A percentile compares a stretch with the other conserved stretches of the same genome.
phyloP scores from a whole-genome alignment of 2,113 vertebrate species.

The Notiomystis cincta region DNA sequence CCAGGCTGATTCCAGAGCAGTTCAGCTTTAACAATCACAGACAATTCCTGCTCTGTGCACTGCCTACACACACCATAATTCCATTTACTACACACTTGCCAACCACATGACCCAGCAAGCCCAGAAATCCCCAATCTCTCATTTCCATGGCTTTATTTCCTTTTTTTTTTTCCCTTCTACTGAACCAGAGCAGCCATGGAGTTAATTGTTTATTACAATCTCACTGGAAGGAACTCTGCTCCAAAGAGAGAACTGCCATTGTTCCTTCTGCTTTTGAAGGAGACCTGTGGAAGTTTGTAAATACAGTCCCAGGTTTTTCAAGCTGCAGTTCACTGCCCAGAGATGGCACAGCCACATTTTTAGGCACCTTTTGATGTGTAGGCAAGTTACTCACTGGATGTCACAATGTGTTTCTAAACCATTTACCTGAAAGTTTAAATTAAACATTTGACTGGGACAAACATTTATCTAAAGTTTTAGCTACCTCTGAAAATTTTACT shows the following conservation, averaged over 20 bases:
- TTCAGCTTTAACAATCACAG: background rate
- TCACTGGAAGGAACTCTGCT: background rate
- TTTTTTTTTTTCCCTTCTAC: accelerated
- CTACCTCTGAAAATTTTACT: background rate
- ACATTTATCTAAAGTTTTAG: background rate
- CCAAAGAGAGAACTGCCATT: background rate
- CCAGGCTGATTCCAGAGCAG: background rate
- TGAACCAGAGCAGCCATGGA: background rate
- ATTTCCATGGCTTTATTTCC: background rate
- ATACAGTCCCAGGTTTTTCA: background rate
- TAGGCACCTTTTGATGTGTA: background rate
- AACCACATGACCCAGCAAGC: background rate
- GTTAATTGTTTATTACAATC: background rate
- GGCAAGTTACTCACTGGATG: background rate
- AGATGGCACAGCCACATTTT: background rate
- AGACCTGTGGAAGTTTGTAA: background rate
- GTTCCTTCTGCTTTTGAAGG: background rate
- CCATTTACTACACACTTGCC: background rate
- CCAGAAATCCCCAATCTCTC: background rate
- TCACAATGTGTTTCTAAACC: accelerated
- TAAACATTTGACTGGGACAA: background rate
- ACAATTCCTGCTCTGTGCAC: background rate
- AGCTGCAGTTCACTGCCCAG: background rate
- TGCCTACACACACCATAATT: background rate
- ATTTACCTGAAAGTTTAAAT: background rate